Base-by-base conservation (phyloP, 1,140 invertebrate genomes). In the Panulirus ornatus region DNA sequence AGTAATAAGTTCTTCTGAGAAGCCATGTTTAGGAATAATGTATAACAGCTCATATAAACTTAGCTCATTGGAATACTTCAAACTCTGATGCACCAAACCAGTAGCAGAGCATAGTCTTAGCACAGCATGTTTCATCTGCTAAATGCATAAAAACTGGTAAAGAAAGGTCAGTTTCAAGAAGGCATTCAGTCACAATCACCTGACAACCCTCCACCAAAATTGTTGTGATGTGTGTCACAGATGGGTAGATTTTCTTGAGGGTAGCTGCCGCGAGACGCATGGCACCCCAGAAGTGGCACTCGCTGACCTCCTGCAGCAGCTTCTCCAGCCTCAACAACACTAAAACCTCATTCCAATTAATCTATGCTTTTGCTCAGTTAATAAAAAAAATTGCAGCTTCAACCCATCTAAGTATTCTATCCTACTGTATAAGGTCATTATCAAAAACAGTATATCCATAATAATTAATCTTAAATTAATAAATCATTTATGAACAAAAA, bases 121-220 rank as follows among this genome's bases (percentile, higher is more conserved):
- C 81, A 66, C 36, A 84, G 63, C 54, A 73, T 16, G 22, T 22
- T 40, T 40, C 71, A 16, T 6, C 22, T 75, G 22, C n/a, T 8
- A 27, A 66, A 66, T 30, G 27, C 58, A 66, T 66, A 81, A 47
- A 81, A 54, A 51, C 42, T 79, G 78, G 36, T 27, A 58, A 8
- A 75, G n/a, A 75, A 76, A 51, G 44, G 38, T 30, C 76, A 78
- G 36, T 16, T 30, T 51, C 76, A 81, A 1, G 8, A 30, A 66
- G 58, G n/a, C 58, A 66, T n/a, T 66, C 27, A 79, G 73, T 79
- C 76, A 79, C 76, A 58, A 47, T 88, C 88, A 89, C 88, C 88
- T 89, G 88, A 38, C 88, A 89, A 54, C 88, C 88, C 66, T 89
- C 42, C 70, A 89, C 88, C 54, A 89, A 81, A 82, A 89, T 89